Base-by-base conservation (phyloP, 1,140 invertebrate species). In the Drosophila albomicans region DNA sequence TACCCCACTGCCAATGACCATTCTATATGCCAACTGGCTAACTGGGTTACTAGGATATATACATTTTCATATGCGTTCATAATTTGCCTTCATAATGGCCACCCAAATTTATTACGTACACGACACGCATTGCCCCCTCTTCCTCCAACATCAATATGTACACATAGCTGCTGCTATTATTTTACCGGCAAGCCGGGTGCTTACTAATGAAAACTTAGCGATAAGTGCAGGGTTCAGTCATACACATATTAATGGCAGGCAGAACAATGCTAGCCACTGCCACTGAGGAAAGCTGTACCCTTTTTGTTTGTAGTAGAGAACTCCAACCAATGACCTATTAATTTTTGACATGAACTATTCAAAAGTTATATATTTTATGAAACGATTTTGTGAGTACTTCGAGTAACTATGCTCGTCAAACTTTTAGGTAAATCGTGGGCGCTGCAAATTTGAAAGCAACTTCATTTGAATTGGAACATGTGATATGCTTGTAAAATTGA, bases 1-100 rank as follows among this genome's bases (percentile, higher is more conserved):
- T 67, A 88, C 5, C 28, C 54, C 58, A 64, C 25, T 49, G 28
- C n/a, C 20, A 54, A 30, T 20, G 32, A 48, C n/a, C 63, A 32
- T 10, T 61, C 41, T 61, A 32, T 15, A 30, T 45, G 46, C 72
- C 72, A 89, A 85, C 78, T 90, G 75, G 86, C 71, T 75, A 89
- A 90, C 86, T 89, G 75, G 85, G 85, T 89, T 79, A 89, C 72
- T 90, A 85, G 85, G 75, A 74, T 75, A 87, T 88, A 79, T 84
- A 78, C 66, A 72, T 72, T 81, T 88, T 88, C 81, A 81, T 89
- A 88, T 88, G 81, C 85, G 78, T 81, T 85, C 69, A 80, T 82
- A 88, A 87, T 88, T 75, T 74, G 59, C 65, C 71, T 58, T 79
- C 78, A 85, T 88, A 81, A 89, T 81, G 71, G 70, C 77, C 79